phyloP scores from a whole-genome alignment of 37 sponge, comb jelly and placozoan species.

The Diacarnus erythraeanus region DNA sequence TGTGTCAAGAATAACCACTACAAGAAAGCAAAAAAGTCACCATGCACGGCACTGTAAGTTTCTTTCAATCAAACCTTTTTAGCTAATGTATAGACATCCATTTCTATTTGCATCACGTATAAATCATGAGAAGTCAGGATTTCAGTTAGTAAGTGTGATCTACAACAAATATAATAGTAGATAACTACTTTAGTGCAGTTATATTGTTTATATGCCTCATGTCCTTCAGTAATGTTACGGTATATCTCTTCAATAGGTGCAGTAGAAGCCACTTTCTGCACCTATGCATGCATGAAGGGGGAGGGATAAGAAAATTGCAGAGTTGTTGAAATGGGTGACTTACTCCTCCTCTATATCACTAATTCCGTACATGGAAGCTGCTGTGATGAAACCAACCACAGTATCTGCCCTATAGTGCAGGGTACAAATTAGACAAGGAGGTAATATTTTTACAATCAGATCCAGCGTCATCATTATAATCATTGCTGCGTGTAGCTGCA shows the following conservation, averaged over 20 bases:
- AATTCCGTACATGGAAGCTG: conserved; percentile 64
- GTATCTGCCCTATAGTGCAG: conserved; percentile 22
- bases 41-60: not conserved
- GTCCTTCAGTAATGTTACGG: conserved; percentile 39
- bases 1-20: conserved; percentile 57
- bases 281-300: conserved; percentile 14
- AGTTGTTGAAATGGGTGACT: not conserved
- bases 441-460: too few relatives aligned
- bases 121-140: conserved; percentile 53
- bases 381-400: conserved; percentile 41
- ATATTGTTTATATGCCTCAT: conserved; percentile 25
- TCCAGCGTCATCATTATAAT: too few relatives aligned
- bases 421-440: too few relatives aligned
- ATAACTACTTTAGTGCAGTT: not conserved
- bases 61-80: conserved; percentile 48
- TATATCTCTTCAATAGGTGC: conserved; percentile 37
- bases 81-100: conserved; percentile 73
- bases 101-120: conserved; percentile 84
- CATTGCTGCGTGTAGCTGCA: not conserved
- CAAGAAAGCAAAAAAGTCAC: not conserved
- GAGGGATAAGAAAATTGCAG: not conserved
- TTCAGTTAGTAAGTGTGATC: conserved; percentile 22
- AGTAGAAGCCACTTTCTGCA: conserved; percentile 60
- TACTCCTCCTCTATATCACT: conserved; percentile 45
- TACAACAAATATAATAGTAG: not conserved